These are phyloP conservation scores for Bufo bufo DNA, from an alignment of 2,113 vertebrate species.

Conservation along the genomic window DNA sequence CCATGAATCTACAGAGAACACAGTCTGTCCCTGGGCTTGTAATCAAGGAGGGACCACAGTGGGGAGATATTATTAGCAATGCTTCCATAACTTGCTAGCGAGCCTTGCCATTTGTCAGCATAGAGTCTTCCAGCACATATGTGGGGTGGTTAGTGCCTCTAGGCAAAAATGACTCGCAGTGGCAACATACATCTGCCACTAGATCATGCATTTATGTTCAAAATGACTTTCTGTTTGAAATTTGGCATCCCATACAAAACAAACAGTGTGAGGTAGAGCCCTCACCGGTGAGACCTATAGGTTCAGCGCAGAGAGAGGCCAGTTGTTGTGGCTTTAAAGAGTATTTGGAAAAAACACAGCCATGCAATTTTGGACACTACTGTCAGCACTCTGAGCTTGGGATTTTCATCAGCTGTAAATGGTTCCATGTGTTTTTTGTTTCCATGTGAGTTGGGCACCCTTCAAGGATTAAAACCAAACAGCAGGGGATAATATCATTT, in stretches of 20 bases:
- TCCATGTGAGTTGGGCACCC: slow-evolving; percentile 58
- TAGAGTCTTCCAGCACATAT: slow-evolving; percentile 13
- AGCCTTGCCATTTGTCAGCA: slow-evolving; percentile 11
- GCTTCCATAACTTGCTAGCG: not conserved
- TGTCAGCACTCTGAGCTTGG: slow-evolving; percentile 58
- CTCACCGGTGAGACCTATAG: slow-evolving; percentile 53
- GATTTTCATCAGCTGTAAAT: slow-evolving; percentile 63
- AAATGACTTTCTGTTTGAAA: slow-evolving; percentile 43
- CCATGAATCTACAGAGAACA: not conserved
- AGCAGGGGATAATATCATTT: slow-evolving; percentile 56
- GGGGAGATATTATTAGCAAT: slow-evolving; percentile 2
- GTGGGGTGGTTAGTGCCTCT: not conserved
- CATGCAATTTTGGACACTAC: slow-evolving; percentile 55
- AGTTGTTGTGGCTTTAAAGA: slow-evolving; percentile 54
- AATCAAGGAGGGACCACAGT: not conserved
- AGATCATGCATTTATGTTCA: slow-evolving; percentile 1
- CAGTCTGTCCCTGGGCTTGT: not conserved
- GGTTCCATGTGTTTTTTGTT: slow-evolving; percentile 66
- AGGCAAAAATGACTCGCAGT: slow-evolving; percentile 14
- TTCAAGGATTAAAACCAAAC: slow-evolving; percentile 60
- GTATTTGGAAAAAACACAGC: slow-evolving; percentile 43
- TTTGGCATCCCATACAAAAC: slow-evolving; percentile 18
- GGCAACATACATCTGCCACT: slow-evolving; percentile 4
- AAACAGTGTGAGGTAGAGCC: slow-evolving; percentile 38
- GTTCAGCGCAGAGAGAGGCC: slow-evolving; percentile 58